Base-by-base conservation (phyloP, 1,140 invertebrate species). In the Musca vetustissima region DNA sequence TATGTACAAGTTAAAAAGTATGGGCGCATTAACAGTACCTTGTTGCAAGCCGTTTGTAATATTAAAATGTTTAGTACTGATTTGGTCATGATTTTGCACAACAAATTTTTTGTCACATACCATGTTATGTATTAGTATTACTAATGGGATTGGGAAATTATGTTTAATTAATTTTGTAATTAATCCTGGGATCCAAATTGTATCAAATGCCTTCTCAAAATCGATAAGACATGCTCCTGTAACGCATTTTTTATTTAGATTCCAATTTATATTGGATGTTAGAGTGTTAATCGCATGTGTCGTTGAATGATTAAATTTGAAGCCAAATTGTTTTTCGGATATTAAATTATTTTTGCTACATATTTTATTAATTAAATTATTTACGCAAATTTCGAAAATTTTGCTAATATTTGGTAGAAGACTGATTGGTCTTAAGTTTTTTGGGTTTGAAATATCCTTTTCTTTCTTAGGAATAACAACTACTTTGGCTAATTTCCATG, bases 1-100 rank as follows among this genome's bases (percentile, higher is more conserved):
- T 65, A 65, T 48, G 36, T n/a, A 67, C 55, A 67, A 50, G 19
- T 67, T 67, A 36, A 67, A 67, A 14, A 67, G 24, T 15, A 36
- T 55, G 9, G 66, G 66, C n/a, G 25, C 24, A 36, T 55, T 67
- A 22, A 67, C 17, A 19, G 61, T 65, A 6, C 61, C 61, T 19
- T 65, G 61, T 49, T 65, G 61, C 48, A 65, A 21, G 15, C 66
- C 66, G 19, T 67, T 67, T 21, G 13, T 55, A 22, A 67, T 43
- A 21, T 25, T 53, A 19, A 53, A 67, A 11, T 25, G 21, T 13
- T 13, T 21, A 4, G 14, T 43, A 25, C 66, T 67, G 19, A 17
- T 15, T 17, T 14, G 7, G 22, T 48, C 14, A 19, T 22, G 19
- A 22, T 48, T n/a, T 1, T 13, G 48, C 7, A 65, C 36, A 14